phyloP scores from a whole-genome alignment of 2,888 invertebrate genomes.

The Rhimphoctona megacephalus region DNA sequence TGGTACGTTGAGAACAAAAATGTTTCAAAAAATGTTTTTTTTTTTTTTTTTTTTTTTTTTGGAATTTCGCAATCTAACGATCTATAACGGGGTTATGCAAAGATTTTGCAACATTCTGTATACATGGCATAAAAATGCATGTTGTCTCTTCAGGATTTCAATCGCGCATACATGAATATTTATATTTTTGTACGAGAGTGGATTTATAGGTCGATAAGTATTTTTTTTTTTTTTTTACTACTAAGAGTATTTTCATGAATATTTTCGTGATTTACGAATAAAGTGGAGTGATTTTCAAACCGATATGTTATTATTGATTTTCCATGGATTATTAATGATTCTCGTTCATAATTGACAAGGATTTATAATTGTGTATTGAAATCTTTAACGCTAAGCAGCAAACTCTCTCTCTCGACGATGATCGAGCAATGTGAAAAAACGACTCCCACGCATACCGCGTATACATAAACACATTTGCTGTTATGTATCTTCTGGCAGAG shows the following conservation, averaged over 20 bases:
- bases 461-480: conserved; percentile 73
- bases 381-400: neutral
- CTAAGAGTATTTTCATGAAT: conserved; percentile 22
- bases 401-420: neutral
- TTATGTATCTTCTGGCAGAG: conserved; percentile 34
- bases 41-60: no score
- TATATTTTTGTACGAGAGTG: conserved; percentile 32
- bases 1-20: no score
- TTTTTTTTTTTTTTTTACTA: neutral
- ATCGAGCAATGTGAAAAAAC: conserved; percentile 28
- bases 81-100: no score
- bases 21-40: no score
- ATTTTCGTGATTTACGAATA: neutral
- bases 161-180: neutral
- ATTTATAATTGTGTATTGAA: neutral
- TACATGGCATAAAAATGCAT: no score
- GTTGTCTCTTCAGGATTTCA: no score
- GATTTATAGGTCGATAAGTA: conserved; percentile 21
- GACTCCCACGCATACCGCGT: conserved; percentile 74
- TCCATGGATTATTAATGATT: neutral
- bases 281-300: neutral
- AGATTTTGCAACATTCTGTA: neutral
- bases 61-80: no score
- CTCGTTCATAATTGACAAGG: neutral
- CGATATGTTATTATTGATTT: neutral